Base-by-base conservation (phyloP, 1,140 invertebrate genomes). In the Drosophila saltans region DNA sequence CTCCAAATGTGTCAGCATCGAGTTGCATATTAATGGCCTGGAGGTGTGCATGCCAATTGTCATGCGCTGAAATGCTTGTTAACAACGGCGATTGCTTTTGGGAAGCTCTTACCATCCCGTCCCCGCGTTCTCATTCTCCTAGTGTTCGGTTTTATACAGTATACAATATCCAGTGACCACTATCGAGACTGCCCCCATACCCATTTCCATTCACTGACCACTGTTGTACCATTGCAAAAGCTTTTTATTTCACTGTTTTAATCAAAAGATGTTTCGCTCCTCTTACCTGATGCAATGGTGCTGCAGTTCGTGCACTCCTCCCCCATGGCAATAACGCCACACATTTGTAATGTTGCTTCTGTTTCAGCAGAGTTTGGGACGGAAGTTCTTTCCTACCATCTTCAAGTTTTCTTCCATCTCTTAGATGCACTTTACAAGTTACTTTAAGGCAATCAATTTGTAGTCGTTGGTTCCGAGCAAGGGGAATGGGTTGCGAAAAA, bases 401-500 rank as follows among this genome's bases (percentile, higher is more conserved):
- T 30, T 41, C 28, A 11, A 28, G 33, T 57, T 56, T 58, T 33
- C 41, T 39, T 68, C 60, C 66, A 69, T 56, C 63, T 78, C 76
- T 88, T 88, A 88, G 83, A 75, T 80, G 57, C 84, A 80, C 78
- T 84, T 89, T 89, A 89, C 84, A 89, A 89, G 84, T 89, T 89
- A 89, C 84, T 89, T 89, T 89, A 89, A 89, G 84, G 84, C 84
- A 89, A 89, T 89, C 84, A 89, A 89, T 89, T 89, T 89, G 84
- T 83, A 69, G 75, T 81, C 64, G 65, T 41, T 28, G 41, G 68
- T 56, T 26, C n/a, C 24, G 24, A 8, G 24, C 61, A 6, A 40
- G 57, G 64, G 70, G 43, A n/a, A 43, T 45, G 67, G 58, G 75
- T 40, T 72, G 75, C 24, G 69, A 89, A 86, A 89, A 89, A 89